Evolutionary conservation across 2,113 vertebrate species (phyloP).

Genomic region (Alligator sinensis): DNA sequence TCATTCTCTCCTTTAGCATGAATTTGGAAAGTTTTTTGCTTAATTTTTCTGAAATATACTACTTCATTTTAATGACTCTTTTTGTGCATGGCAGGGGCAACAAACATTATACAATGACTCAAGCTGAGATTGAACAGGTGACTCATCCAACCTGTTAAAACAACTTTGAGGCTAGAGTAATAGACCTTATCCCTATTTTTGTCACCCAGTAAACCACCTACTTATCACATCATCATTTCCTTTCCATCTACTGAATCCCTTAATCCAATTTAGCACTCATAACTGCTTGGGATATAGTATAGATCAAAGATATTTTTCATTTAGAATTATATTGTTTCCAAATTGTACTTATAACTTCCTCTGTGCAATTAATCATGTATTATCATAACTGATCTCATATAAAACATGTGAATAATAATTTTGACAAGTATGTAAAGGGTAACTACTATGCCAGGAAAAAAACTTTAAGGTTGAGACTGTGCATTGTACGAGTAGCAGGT

Average conservation of each 20-base stretch:
- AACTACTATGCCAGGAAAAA: not conserved
- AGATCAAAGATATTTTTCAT: not conserved
- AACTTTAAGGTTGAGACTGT: not conserved
- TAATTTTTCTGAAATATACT: not conserved
- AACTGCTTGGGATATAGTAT: not conserved
- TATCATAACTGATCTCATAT: not conserved
- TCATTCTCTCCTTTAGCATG: not conserved
- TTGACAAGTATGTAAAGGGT: not conserved
- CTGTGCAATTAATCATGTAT: not conserved
- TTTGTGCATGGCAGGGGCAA: not conserved
- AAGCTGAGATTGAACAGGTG: not conserved
- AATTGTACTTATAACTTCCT: not conserved
- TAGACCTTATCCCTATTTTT: not conserved
- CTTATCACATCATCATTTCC: not conserved
- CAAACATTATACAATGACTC: not conserved
- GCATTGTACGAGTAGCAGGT: not conserved
- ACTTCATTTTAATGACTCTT: not conserved
- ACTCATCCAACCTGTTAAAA: slow-evolving; percentile 22
- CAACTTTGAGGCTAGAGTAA: not conserved
- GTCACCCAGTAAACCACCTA: not conserved
- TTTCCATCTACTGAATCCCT: not conserved
- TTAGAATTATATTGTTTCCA: not conserved
- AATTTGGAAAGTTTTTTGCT: not conserved
- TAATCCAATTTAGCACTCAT: not conserved
- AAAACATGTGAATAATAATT: not conserved